These are phyloP conservation scores for Hirtodrosophila cameraria DNA, from an alignment of 2,888 invertebrate species.

Conservation along the genomic window DNA sequence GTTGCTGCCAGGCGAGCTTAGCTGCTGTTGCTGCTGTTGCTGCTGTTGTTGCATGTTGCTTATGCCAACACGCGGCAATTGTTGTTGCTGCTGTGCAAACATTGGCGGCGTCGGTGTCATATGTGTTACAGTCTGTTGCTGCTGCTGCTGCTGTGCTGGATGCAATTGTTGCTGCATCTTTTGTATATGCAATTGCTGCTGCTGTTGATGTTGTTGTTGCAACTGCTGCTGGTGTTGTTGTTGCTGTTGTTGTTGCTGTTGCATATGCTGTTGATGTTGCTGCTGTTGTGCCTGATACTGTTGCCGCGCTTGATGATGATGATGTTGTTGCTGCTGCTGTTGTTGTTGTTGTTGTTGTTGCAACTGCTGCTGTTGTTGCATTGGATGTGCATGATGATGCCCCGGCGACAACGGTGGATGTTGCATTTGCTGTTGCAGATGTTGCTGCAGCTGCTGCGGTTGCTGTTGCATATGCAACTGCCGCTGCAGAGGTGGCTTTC, in stretches of 20 bases:
- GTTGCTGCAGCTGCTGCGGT: conserved; percentile 60
- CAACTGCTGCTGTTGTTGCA: conserved; percentile 48
- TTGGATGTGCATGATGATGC: conserved; percentile 34
- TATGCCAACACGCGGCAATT: conserved; percentile 17
- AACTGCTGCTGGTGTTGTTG: conserved; percentile 40
- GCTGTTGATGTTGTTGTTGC: conserved; percentile 39
- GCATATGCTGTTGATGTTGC: conserved; percentile 39
- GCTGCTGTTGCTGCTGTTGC: conserved; percentile 43
- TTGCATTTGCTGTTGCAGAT: conserved; percentile 67
- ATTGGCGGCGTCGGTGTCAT: conserved; percentile 38
- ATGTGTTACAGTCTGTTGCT: conserved; percentile 38
- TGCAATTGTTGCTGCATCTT: conserved; percentile 47
- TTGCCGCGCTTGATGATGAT: conserved; percentile 43
- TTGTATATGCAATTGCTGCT: conserved; percentile 37
- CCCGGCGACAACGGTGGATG: conserved; percentile 58
- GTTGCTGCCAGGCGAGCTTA: conserved; percentile 44
- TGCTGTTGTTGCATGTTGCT: conserved; percentile 32
- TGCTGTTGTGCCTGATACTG: conserved; percentile 34
- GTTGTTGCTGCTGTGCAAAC: conserved; percentile 52
- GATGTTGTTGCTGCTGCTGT: conserved; percentile 38
- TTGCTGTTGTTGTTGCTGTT: conserved; percentile 32
- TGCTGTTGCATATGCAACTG: conserved; percentile 42
- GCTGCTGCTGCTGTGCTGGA: conserved; percentile 35
- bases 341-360: conserved; percentile 48
- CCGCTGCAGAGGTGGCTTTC: conserved; percentile 51